A percentile compares a stretch with the other conserved stretches of the same genome.
These are phyloP conservation scores for Pitangus sulphuratus DNA, from an alignment of 2,797 vertebrate species.

Conservation along the genomic window DNA sequence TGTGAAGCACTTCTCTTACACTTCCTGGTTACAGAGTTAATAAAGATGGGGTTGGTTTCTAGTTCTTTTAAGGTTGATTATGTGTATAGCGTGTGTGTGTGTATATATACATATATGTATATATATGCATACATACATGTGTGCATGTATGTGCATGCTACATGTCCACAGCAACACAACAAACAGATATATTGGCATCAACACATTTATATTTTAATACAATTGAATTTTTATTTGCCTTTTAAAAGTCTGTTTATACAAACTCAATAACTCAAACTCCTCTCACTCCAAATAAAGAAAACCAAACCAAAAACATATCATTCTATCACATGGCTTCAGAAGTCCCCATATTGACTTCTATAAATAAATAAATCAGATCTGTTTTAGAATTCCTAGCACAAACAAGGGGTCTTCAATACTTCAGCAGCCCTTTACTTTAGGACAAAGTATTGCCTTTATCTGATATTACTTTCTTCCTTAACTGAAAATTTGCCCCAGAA, in stretches of 20 bases:
- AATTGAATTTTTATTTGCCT: not conserved
- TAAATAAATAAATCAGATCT: not conserved
- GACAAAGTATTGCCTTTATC: not conserved
- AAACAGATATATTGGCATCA: not conserved
- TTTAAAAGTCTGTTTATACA: not conserved
- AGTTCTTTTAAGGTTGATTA: not conserved
- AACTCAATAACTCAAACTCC: not conserved
- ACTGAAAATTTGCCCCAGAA: rapidly evolving
- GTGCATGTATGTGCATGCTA: not conserved
- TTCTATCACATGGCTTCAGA: not conserved
- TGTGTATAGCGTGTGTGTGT: too few species aligned
- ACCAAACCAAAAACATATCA: not conserved
- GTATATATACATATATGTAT: not conserved
- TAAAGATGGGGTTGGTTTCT: not conserved
- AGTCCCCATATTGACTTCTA: not conserved
- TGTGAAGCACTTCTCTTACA: not conserved
- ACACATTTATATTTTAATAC: not conserved
- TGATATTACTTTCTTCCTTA: not conserved
- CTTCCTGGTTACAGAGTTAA: not conserved
- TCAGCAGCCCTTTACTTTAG: not conserved
- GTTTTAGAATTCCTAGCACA: not conserved
- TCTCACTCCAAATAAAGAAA: not conserved
- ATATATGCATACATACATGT: rapidly evolving
- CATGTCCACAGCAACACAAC: rapidly evolving
- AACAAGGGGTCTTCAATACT: not conserved